Conservation (phyloP, 2,113 vertebrate genomes). For the Ameiurus melas region DNA sequence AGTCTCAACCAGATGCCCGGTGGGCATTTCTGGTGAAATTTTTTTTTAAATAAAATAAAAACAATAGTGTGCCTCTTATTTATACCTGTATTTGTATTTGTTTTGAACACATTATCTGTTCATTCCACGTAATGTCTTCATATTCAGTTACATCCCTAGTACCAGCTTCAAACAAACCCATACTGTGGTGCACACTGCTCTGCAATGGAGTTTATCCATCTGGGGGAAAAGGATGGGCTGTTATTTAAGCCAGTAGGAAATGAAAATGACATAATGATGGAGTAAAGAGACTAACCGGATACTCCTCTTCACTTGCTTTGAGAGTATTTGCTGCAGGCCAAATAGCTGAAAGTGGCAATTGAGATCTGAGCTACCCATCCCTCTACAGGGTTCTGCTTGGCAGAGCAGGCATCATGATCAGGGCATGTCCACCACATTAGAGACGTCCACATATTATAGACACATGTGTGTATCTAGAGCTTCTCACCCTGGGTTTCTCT, state of each 20-base stretch:
- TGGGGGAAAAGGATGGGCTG: slow-evolving; percentile 9
- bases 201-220: slow-evolving; percentile 14
- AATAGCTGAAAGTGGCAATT: slow-evolving; percentile 12
- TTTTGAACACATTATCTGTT: background rate
- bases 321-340: background rate
- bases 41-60: too few relatives aligned
- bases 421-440: slow-evolving; percentile 3
- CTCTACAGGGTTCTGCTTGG: slow-evolving; percentile 18
- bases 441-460: slow-evolving; percentile 17
- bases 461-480: slow-evolving; percentile 12
- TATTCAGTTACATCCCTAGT: background rate
- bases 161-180: slow-evolving; percentile 26
- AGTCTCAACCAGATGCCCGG: background rate
- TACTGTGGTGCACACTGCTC: slow-evolving; percentile 1
- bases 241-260: slow-evolving; percentile 11
- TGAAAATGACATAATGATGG: slow-evolving; percentile 2
- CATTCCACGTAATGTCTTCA: background rate
- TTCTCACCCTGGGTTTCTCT: background rate
- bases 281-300: slow-evolving; percentile 11
- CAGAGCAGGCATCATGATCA: background rate
- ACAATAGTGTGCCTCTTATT: background rate
- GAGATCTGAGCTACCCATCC: slow-evolving; percentile 1
- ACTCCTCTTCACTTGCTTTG: background rate
- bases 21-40: background rate
- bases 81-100: background rate